These are phyloP conservation scores for Campoplex capitator DNA, from an alignment of 2,888 invertebrate genomes.

Conservation along the genomic window DNA sequence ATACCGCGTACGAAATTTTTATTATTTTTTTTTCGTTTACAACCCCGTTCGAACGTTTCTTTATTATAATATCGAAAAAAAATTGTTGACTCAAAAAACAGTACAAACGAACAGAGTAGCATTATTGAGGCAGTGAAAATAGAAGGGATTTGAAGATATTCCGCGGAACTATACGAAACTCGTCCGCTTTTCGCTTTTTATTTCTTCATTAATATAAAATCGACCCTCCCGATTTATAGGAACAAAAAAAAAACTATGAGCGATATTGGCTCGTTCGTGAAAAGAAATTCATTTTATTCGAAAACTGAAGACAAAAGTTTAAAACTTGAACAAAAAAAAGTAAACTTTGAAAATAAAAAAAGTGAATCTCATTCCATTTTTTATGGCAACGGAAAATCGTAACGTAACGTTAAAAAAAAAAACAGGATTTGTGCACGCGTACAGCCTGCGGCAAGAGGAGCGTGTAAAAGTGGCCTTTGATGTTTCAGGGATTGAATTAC, in stretches of 20 bases:
- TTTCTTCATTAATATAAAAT: neutral
- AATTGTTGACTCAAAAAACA: neutral
- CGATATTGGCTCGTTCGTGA: neutral
- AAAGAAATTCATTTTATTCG: neutral
- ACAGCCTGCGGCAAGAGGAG: neutral
- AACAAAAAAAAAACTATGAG: neutral
- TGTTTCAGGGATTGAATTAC: constrained; percentile 29
- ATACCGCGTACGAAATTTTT: neutral
- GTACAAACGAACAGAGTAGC: no score
- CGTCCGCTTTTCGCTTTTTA: neutral
- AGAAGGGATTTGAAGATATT: neutral
- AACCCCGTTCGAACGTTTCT: neutral
- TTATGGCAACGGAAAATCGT: neutral
- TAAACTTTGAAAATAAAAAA: neutral
- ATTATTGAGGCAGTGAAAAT: neutral
- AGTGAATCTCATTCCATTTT: neutral
- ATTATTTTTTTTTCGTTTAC: constrained; percentile 1
- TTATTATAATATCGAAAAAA: neutral
- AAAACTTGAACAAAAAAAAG: neutral
- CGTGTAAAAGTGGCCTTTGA: constrained; percentile 35
- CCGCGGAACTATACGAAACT: neutral
- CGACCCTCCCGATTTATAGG: neutral
- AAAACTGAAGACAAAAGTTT: neutral
- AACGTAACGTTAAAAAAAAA: neutral
- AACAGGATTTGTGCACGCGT: neutral